Conservation (phyloP, 2,888 invertebrate species). For the Shargacucullia verbasci region DNA sequence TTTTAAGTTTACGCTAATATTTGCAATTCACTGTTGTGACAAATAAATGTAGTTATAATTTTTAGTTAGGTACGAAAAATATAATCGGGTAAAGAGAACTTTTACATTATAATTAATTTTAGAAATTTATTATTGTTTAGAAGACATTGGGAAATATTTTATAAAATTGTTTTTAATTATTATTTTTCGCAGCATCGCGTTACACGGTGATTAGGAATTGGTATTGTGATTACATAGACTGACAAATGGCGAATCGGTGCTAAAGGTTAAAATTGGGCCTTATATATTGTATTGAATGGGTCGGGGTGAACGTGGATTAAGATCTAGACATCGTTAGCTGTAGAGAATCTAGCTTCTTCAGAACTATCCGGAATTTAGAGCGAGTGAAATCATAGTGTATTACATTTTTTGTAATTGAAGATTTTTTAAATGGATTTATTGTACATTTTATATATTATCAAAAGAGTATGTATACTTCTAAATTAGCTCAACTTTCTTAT, state of each 20-base stretch:
- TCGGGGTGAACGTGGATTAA: slow-evolving; percentile 23
- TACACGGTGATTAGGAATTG: slow-evolving; percentile 43
- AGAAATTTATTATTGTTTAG: slow-evolving; percentile 59
- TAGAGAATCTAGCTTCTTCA: slow-evolving; percentile 48
- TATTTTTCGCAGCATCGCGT: slow-evolving; percentile 43
- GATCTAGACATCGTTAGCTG: slow-evolving; percentile 52
- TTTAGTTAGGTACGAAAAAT: slow-evolving; percentile 47
- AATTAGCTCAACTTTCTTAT: slow-evolving; percentile 27
- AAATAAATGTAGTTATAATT: slow-evolving; percentile 49
- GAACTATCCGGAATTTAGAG: slow-evolving; percentile 22
- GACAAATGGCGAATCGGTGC: slow-evolving; percentile 65
- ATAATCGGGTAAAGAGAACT: slow-evolving; percentile 54
- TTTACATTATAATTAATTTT: slow-evolving; percentile 49
- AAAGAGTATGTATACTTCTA: not conserved
- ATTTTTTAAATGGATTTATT: slow-evolving; percentile 20
- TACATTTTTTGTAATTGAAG: slow-evolving; percentile 5
- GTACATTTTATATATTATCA: slow-evolving; percentile 14
- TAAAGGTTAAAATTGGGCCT: slow-evolving; percentile 57
- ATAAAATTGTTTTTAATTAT: slow-evolving; percentile 54
- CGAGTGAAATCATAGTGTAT: slow-evolving; percentile 12
- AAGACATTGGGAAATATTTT: slow-evolving; percentile 56
- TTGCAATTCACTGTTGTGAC: slow-evolving; percentile 65
- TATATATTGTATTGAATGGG: slow-evolving; percentile 52
- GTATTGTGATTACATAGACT: slow-evolving; percentile 70
- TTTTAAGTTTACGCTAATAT: slow-evolving; percentile 50